Evolutionary conservation across 2,888 invertebrate genomes (phyloP).

Genomic region (Drosophila testacea): DNA sequence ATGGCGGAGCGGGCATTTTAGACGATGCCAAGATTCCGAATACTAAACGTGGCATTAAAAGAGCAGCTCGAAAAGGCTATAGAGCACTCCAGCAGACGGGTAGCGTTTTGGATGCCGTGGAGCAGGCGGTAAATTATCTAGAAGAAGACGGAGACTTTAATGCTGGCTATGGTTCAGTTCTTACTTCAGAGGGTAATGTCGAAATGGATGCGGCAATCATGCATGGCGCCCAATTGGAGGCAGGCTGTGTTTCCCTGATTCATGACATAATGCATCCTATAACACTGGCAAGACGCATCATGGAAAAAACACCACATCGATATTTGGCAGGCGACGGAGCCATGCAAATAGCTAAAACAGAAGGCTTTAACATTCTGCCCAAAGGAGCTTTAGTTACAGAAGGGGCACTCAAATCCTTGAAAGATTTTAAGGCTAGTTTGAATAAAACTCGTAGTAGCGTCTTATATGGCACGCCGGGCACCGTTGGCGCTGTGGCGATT

Average conservation of each 20-base stretch:
- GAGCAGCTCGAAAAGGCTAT: constrained; percentile 88
- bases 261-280: constrained; percentile 92
- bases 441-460: neutral
- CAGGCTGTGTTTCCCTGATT: constrained; percentile 91
- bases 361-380: constrained; percentile 88
- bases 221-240: constrained; percentile 89
- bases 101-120: constrained; percentile 90
- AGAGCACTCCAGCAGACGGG: constrained; percentile 86
- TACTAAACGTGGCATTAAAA: constrained; percentile 88
- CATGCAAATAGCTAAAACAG: constrained; percentile 88
- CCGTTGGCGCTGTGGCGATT: constrained; percentile 92
- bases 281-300: constrained; percentile 90
- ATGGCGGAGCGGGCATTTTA: constrained; percentile 93
- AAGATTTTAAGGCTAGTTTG: constrained; percentile 81
- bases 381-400: constrained; percentile 89
- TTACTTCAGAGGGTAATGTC: constrained; percentile 90
- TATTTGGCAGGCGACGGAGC: constrained; percentile 91
- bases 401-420: constrained; percentile 87
- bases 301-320: constrained; percentile 91
- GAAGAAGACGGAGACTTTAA: constrained; percentile 91
- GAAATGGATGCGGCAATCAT: constrained; percentile 95
- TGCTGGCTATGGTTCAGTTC: constrained; percentile 92
- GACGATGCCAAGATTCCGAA: constrained; percentile 87
- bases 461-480: constrained; percentile 39
- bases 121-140: constrained; percentile 90